phyloP scores from a whole-genome alignment of 2,888 invertebrate species.

The Isoperla grammatica region DNA sequence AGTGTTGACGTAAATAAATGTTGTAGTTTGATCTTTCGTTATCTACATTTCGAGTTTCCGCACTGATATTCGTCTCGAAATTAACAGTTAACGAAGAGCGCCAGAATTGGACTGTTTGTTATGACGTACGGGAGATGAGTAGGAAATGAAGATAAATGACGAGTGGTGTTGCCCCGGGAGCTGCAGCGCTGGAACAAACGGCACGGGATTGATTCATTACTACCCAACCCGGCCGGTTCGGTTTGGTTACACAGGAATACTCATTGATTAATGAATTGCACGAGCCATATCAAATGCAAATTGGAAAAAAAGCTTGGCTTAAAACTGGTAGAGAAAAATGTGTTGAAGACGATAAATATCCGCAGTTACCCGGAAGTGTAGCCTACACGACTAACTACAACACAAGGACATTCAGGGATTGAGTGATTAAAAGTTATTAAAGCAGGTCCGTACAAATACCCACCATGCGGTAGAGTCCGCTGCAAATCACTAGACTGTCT shows the following conservation, averaged over 20 bases:
- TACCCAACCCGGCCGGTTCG: constrained; percentile 1
- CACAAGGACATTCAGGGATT: background rate
- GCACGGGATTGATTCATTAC: constrained; percentile 16
- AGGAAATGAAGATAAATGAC: constrained; percentile 27
- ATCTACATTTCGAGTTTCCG: background rate
- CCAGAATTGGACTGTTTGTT: constrained; percentile 11
- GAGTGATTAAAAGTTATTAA: background rate
- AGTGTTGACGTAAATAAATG: no score
- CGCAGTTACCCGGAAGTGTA: background rate
- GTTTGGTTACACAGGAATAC: background rate
- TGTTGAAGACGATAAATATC: background rate
- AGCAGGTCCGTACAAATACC: no score
- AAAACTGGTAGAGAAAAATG: background rate
- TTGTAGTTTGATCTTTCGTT: no score
- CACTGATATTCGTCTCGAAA: constrained; percentile 1
- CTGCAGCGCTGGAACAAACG: background rate
- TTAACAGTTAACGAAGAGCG: constrained; percentile 1
- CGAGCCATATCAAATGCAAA: constrained; percentile 15
- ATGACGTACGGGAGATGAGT: constrained; percentile 21
- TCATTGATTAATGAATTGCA: constrained; percentile 14
- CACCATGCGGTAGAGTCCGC: no score
- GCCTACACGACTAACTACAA: no score
- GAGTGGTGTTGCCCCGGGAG: background rate
- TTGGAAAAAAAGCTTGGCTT: constrained; percentile 8
- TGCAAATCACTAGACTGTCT: no score